These are phyloP conservation scores for Mythimna lalbum DNA, from an alignment of 2,888 invertebrate genomes.

Conservation along the genomic window DNA sequence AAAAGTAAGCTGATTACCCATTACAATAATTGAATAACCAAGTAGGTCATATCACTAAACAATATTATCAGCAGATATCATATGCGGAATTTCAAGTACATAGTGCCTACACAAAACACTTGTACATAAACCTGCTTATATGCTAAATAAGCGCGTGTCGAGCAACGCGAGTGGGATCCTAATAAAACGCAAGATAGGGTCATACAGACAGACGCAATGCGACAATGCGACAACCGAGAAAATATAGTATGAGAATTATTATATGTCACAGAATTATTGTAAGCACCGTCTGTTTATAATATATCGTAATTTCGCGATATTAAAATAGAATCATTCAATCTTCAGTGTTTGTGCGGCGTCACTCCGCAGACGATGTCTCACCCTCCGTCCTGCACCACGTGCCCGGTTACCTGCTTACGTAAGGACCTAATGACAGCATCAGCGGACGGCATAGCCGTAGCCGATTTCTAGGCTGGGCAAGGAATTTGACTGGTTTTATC, in stretches of 20 bases:
- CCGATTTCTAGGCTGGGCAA: too few relatives aligned
- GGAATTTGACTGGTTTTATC: too few relatives aligned
- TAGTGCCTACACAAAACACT: background rate
- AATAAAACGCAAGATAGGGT: background rate
- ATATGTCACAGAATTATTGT: background rate
- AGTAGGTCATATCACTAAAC: background rate
- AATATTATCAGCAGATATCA: constrained; percentile 12
- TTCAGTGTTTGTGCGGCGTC: too few relatives aligned
- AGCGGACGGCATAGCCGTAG: too few relatives aligned
- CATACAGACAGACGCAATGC: background rate
- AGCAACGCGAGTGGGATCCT: background rate
- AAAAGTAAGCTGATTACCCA: too few relatives aligned
- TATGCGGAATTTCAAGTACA: constrained; percentile 18
- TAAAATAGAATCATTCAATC: background rate
- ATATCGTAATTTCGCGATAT: background rate
- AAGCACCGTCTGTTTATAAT: background rate
- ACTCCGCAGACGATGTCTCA: too few relatives aligned
- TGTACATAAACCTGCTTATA: background rate
- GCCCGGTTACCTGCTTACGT: too few relatives aligned
- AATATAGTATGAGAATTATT: background rate
- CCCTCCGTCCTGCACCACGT: too few relatives aligned
- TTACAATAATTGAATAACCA: background rate
- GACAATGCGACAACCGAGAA: background rate
- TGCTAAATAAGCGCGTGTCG: background rate
- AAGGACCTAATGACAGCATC: too few relatives aligned